Evolutionary conservation across 2,888 invertebrate species (phyloP).

Genomic region (Enchytraeus crypticus): DNA sequence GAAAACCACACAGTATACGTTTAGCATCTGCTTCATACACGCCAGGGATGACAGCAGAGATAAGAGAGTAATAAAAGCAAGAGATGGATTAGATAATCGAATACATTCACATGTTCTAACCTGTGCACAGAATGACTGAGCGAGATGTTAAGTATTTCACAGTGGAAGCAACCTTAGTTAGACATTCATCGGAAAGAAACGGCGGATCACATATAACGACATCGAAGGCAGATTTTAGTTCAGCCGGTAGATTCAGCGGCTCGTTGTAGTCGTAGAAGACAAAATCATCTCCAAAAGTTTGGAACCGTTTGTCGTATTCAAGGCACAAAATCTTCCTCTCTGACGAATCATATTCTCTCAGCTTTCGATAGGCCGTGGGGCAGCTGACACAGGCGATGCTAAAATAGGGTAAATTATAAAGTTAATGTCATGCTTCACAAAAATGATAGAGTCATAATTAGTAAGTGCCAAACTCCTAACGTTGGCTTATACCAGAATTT

Average conservation of each 20-base stretch:
- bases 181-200: conserved; percentile 83
- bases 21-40: no score
- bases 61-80: no score
- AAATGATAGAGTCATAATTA: no score
- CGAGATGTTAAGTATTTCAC: conserved; percentile 65
- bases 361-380: conserved; percentile 67
- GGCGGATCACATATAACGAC: conserved; percentile 88
- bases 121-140: conserved; percentile 79
- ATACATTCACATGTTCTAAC: conserved; percentile 26
- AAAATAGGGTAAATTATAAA: conserved; percentile 18
- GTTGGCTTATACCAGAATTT: no score
- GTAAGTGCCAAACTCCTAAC: no score
- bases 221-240: conserved; percentile 60
- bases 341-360: conserved; percentile 35
- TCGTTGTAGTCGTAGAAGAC: conserved; percentile 77
- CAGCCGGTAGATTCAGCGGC: conserved; percentile 61
- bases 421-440: neutral
- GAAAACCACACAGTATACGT: no score
- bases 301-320: conserved; percentile 78
- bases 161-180: conserved; percentile 70
- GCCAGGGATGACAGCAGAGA: no score
- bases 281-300: conserved; percentile 65
- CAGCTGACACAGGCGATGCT: conserved; percentile 75
- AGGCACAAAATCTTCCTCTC: conserved; percentile 48
- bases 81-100: neutral